Evolutionary conservation across 1,140 invertebrate species (phyloP).

Genomic region (Lordiphosa mommai): DNA sequence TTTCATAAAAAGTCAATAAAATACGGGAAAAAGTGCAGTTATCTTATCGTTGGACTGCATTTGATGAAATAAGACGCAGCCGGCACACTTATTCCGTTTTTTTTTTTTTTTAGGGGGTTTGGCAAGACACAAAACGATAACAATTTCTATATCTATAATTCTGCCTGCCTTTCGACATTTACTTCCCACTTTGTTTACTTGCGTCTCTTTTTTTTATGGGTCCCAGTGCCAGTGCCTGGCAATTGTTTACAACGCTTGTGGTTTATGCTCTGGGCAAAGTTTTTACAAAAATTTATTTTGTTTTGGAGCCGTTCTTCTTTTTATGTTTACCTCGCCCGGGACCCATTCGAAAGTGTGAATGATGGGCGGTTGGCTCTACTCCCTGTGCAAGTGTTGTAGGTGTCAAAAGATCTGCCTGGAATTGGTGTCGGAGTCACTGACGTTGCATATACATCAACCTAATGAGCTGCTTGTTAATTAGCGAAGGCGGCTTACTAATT

Average conservation of each 20-base stretch:
- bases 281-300: conserved; percentile 61
- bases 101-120: conserved; percentile 2
- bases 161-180: conserved; percentile 47
- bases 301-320: conserved; percentile 39
- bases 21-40: conserved; percentile 15
- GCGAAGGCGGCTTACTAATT: neutral
- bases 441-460: conserved; percentile 49
- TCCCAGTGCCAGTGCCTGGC: conserved; percentile 20
- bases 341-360: conserved; percentile 47
- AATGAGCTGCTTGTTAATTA: conserved; percentile 60
- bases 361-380: conserved; percentile 18
- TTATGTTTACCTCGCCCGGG: conserved; percentile 37
- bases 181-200: conserved; percentile 60
- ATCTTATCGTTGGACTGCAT: conserved; percentile 45
- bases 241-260: conserved; percentile 61
- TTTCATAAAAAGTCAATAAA: conserved; percentile 28
- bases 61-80: conserved; percentile 52
- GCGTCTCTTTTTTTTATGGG: conserved; percentile 46
- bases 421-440: conserved; percentile 15
- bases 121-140: too few species aligned
- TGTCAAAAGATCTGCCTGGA: conserved; percentile 44
- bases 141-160: conserved; percentile 57
- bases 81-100: conserved; percentile 52
- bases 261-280: conserved; percentile 50
- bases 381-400: conserved; percentile 17